Percentiles rank a stretch among this genome's conserved stretches.
phyloP scores from a whole-genome alignment of 2,113 vertebrate genomes.

The Macaca mulatta region DNA sequence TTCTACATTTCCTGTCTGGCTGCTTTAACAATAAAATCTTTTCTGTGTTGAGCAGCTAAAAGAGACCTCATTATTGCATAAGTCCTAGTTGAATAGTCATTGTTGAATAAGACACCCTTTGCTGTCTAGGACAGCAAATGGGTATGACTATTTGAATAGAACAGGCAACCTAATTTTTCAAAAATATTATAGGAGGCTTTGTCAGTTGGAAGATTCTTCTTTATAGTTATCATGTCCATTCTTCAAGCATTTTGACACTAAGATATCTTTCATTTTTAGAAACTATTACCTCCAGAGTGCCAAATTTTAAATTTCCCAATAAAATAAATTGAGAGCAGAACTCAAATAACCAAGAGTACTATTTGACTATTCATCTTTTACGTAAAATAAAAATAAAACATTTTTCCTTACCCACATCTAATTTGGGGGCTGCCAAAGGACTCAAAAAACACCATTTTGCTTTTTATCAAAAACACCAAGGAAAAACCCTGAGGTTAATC shows the following conservation, averaged over 20 bases:
- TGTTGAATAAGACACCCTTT: neutral
- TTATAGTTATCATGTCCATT: neutral
- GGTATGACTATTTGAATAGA: neutral
- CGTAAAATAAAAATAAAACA: constrained; percentile 31
- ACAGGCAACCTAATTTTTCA: neutral
- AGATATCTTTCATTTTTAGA: neutral
- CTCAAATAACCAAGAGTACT: neutral
- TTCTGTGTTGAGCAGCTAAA: neutral
- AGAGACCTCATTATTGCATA: neutral
- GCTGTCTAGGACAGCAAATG: neutral
- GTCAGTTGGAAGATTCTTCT: neutral
- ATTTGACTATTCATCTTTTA: neutral
- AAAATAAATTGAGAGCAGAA: neutral
- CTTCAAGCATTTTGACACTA: neutral
- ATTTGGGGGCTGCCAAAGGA: neutral
- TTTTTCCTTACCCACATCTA: neutral
- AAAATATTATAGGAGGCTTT: neutral
- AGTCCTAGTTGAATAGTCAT: no score
- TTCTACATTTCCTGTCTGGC: neutral
- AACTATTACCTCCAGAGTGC: neutral
- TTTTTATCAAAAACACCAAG: neutral
- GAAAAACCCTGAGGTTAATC: neutral
- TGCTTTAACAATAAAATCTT: neutral
- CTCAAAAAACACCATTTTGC: neutral
- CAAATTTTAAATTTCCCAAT: neutral